Base-by-base conservation (phyloP, 2,888 invertebrate species). In the Aspidapion aeneum region DNA sequence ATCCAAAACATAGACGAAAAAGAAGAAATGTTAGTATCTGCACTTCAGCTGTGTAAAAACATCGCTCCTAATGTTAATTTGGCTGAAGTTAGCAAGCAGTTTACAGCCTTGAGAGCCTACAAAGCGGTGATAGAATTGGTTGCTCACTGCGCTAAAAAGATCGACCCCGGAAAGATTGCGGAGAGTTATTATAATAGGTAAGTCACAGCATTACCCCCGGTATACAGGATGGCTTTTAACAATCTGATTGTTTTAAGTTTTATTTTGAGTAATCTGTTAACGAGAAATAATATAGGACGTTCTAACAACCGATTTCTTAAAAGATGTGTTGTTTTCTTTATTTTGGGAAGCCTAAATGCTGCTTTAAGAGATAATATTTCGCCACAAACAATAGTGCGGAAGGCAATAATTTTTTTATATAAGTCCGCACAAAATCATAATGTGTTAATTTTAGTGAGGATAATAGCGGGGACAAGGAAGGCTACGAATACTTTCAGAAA, bases 111-210 rank as follows among this genome's bases (percentile, higher is more conserved):
- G 56, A 90, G 90, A 18, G 95, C 91, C 75, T 96, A 93, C 77
- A 87, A 90, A 20, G 96, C 96, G 0, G 91, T 98, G 1, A 90
- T 97, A 12, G 95, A 98, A 71, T 79, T 98, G 21, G 91, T 94
- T 72, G 85, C 91, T 1, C 87, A 90, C 7, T 93, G 94, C 75
- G 96, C 96, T 0, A 83, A 86, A 58, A 93, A 91, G 77, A 80
- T 91, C n/a, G 98, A 98, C 80, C 93, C 95, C 0, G 91, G 94
- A 71, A 90, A 93, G 73, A 86, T 93, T 63, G 98, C 93, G 0
- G 80, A 93, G 52, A 93, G 94, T 79, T 96, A 88, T 79, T 96
- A 96, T 78, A 35, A 35, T 35, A 35, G 35, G 35, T 35, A 35
- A 35, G 35, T 35, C 5, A 12, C 35, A 35, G 3, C 35, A 35